Conservation (phyloP, 1,140 invertebrate species). For the Drosophila santomea region DNA sequence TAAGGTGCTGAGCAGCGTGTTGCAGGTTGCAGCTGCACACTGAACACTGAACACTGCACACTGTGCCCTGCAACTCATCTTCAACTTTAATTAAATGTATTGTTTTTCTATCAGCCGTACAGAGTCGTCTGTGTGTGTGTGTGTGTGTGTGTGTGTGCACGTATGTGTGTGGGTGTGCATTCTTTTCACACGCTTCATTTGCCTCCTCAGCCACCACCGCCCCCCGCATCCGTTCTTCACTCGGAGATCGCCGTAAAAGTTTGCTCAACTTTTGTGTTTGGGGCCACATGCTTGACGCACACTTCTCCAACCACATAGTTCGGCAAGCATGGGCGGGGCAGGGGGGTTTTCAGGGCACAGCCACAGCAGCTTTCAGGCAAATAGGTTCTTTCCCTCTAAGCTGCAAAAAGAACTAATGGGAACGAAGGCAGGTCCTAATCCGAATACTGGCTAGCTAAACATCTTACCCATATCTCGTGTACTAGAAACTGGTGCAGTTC, state of each 20-base stretch:
- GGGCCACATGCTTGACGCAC: slow-evolving; percentile 75
- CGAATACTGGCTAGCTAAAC: not conserved
- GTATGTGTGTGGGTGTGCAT: slow-evolving; percentile 32
- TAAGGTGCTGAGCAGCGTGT: slow-evolving; percentile 44
- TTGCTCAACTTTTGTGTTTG: slow-evolving; percentile 76
- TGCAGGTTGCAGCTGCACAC: slow-evolving; percentile 22
- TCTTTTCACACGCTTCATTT: slow-evolving; percentile 73
- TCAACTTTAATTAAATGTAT: slow-evolving; percentile 82
- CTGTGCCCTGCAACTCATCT: slow-evolving; percentile 60
- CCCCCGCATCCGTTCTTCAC: slow-evolving; percentile 11
- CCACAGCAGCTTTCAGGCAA: slow-evolving; percentile 2
- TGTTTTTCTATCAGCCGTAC: slow-evolving; percentile 58
- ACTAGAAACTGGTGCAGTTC: no score
- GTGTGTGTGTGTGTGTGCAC: not conserved
- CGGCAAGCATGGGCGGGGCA: not conserved
- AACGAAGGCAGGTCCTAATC: not conserved
- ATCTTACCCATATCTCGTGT: no score
- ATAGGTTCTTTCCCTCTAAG: not conserved
- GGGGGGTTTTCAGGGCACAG: no score
- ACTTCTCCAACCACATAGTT: slow-evolving; percentile 61
- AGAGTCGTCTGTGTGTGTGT: no score
- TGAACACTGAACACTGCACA: slow-evolving; percentile 31
- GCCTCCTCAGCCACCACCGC: slow-evolving; percentile 2
- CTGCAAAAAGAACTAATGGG: no score
- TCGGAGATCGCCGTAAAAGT: slow-evolving; percentile 76